Base-by-base conservation (phyloP, 1,140 invertebrate genomes). In the Pomacea maculata region DNA sequence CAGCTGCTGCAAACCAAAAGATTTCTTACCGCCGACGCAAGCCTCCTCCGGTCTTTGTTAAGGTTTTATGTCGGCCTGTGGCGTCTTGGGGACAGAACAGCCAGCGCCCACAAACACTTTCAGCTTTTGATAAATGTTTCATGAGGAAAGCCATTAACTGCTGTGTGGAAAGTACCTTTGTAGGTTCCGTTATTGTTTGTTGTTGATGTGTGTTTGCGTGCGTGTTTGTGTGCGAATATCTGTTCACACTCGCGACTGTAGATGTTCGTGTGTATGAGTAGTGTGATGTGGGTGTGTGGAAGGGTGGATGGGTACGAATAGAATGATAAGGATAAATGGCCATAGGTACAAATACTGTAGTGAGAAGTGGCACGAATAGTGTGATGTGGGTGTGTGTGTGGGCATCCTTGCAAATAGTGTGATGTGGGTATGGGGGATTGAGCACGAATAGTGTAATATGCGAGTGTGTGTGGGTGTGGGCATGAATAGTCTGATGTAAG, bases 71-170 rank as follows among this genome's bases (percentile, higher is more conserved):
- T 70, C 34, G 2, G n/a, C 12, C 68, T 70, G 68, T 70, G 68
- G 34, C n/a, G 68, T 21, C 34, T 70, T 21, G 12, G 34, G 21
- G 21, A 12, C 68, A 21, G 34, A 8, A 5, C 12, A 25, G 11
- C 68, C 10, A 21, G 21, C 34, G 11, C 34, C 12, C 11, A 70
- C 6, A 45, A 70, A 70, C n/a, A 21, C 12, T 29, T 45, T 11
- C n/a, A 70, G n/a, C 68, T 70, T 25, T 70, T 45, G 34, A 70
- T 25, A 25, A 45, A 70, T 70, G 68, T 70, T 70, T 70, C 21
- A 29, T 70, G 68, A 45, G 57, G 9, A 61, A 61, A 61, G 57
- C 57, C 57, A 17, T 17, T 61, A 61, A 17, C 57, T 61, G 65
- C n/a, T 70, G n/a, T 21, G n/a, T 70, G 12, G 12, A 29, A 70